Base-by-base conservation (phyloP, 2,888 invertebrate genomes). In the Cosmorhoe ocellata region DNA sequence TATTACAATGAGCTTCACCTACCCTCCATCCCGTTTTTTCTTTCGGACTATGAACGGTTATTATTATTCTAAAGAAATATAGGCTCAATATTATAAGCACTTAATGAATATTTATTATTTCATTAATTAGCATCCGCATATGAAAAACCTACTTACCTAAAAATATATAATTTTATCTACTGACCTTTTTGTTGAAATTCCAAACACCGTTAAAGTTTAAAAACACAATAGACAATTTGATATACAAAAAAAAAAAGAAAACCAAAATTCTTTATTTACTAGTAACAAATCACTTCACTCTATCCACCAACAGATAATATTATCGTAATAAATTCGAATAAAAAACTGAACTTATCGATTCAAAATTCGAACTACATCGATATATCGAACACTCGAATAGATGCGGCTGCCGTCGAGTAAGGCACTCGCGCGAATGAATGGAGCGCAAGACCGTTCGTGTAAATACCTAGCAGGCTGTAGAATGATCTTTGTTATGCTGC, bases 391-490 rank as follows among this genome's bases (percentile, higher is more conserved):
- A 59, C 66, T 65, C 69, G 66, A 67, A 60, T 62, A 53, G 63
- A 78, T 73, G 69, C 84, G 75, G 67, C 83, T 84, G 79, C 62
- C 74, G 63, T 72, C 67, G 63, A 62, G 74, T 71, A 74, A 69
- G 75, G 82, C 84, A 72, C 73, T 74, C 77, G 77, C 81, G 76
- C 81, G 86, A 88, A 85, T 88, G 88, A 84, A 78, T 79, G 69
- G 64, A 51, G 11, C 46, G 30, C 24, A 11, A 43, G 24, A 45
- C 36, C 38, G 39, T 10, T 31, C 38, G 24, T 44, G 53, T 57
- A 18, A 4, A 3, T 3, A 2, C 4, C 2, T 2, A 18, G 18
- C 4, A 52, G 59, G 34, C 42, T 54, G 43, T 44, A 44, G 48
- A 51, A 65, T 61, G 54, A 53, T 58, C 44, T 44, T 51, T 45